Conservation (phyloP, 2,113 vertebrate genomes). For the Microcebus jonahi region DNA sequence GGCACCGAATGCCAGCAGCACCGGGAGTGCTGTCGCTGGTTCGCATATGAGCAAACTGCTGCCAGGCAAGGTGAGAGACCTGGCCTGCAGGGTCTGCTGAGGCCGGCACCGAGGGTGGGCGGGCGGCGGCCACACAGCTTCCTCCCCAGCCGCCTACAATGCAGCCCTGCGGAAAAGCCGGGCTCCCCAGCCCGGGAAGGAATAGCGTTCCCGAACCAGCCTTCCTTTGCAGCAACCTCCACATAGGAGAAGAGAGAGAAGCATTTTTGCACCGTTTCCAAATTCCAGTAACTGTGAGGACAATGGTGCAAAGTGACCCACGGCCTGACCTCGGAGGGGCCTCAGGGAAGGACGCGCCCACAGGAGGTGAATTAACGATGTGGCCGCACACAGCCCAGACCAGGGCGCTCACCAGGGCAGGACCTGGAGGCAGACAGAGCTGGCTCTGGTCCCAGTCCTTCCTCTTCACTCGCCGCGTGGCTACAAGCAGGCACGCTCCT, state of each 20-base stretch:
- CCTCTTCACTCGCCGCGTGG: neutral
- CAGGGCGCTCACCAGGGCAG: neutral
- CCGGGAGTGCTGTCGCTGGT: neutral
- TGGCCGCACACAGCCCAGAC: fast-evolving
- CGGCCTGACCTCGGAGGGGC: neutral
- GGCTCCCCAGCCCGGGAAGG: conserved; percentile 61
- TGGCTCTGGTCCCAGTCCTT: neutral
- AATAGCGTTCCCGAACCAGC: conserved; percentile 40
- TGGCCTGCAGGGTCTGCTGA: neutral
- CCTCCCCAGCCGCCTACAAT: neutral
- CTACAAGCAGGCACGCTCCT: neutral
- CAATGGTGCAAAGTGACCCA: conserved; percentile 53
- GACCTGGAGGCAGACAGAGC: neutral
- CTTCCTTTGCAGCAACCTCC: neutral
- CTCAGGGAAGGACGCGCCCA: neutral
- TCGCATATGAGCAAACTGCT: neutral
- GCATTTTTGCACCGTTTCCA: conserved; percentile 41
- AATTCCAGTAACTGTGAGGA: conserved; percentile 3
- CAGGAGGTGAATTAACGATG: neutral
- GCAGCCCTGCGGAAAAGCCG: neutral
- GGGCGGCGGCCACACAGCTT: neutral
- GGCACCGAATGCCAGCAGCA: neutral
- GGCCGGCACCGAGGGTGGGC: neutral
- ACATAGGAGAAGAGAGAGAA: neutral
- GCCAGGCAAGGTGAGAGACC: neutral